Percentiles rank a stretch among this genome's conserved stretches.
These are phyloP conservation scores for Reticulitermes lucifugus DNA, from an alignment of 2,888 invertebrate species.

Conservation along the genomic window DNA sequence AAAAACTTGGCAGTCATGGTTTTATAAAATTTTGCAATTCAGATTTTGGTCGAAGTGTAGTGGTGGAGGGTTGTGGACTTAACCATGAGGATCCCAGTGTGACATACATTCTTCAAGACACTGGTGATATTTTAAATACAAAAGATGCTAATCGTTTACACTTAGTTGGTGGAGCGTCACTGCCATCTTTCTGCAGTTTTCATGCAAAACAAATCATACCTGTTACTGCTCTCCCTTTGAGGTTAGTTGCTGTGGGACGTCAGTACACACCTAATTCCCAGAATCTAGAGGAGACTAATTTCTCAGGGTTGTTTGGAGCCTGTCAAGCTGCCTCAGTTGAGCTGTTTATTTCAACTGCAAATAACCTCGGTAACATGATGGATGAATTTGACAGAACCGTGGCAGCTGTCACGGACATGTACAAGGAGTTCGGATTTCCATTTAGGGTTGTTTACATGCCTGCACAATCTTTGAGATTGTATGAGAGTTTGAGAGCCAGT, in stretches of 20 bases:
- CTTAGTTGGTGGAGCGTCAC: conserved; percentile 80
- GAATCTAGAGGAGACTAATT: conserved; percentile 58
- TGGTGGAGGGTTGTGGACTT: conserved; percentile 79
- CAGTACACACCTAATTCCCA: conserved; percentile 70
- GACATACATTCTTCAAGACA: conserved; percentile 72
- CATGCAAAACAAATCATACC: conserved; percentile 76
- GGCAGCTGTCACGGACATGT: conserved; percentile 68
- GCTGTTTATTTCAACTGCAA: conserved; percentile 70
- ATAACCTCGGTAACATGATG: conserved; percentile 66
- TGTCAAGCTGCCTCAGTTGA: conserved; percentile 78
- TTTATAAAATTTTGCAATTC: conserved; percentile 78
- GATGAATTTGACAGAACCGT: conserved; percentile 69
- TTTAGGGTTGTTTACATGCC: conserved; percentile 73
- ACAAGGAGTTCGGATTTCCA: conserved; percentile 74
- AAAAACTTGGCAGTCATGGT: conserved; percentile 64
- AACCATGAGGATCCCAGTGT: conserved; percentile 68
- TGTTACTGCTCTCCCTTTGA: conserved; percentile 74
- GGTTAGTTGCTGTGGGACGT: conserved; percentile 77
- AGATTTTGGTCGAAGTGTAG: conserved; percentile 80
- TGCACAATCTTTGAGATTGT: conserved; percentile 71
- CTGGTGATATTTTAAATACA: conserved; percentile 62
- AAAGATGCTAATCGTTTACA: conserved; percentile 70
- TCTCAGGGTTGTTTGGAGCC: conserved; percentile 71
- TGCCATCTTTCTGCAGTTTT: conserved; percentile 80
- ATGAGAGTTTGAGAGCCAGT: conserved; percentile 76